Evolutionary conservation across 2,888 invertebrate genomes (phyloP), one percentile per base, ranked within the genome.

Genomic region (Coleophora flavipennella): DNA sequence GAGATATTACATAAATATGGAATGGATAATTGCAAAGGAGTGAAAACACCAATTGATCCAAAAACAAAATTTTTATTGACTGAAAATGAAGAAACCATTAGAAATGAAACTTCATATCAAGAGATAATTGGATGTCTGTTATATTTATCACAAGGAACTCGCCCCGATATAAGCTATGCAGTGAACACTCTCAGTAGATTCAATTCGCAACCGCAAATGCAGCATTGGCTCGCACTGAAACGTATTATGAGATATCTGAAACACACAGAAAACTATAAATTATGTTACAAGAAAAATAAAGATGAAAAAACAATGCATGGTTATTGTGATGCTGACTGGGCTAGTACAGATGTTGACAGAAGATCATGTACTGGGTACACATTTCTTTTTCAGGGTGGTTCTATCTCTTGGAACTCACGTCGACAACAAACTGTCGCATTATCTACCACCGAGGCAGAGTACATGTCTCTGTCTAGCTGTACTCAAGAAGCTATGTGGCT

Each of bases 191-290:
- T 57, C n/a, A 57, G 59, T 31, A 46, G 42, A 7, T 55, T 42
- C 37, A 48, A 46, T 13, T 46, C 43, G n/a, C 41, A 48, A 29
- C 48, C 50, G 33, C 36, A 39, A 39, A 38, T 34, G 10, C 40
- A 41, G 36, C 50, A 57, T 35, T 49, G 48, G 45, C n/a, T n/a
- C n/a, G n/a, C n/a, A n/a, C n/a, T n/a, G n/a, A 55, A 52, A 39
- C 44, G 46, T 35, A 41, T 55, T 0, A 11, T 57, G 4, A 44
- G 52, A 13, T 55, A 51, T 27, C 13, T 59, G 35, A 49, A 55
- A 35, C 49, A 36, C 3, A 54, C 58, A 6, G 39, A 33, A 14
- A n/a, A 54, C 6, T 27, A 28, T 1, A 46, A 33, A 35, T 8
- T 53, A 4, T 10, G 4, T 8, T 49, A 31, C 20, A 46, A 29